Base-by-base conservation (phyloP, 2,888 invertebrate genomes). In the Odontothrips loti region DNA sequence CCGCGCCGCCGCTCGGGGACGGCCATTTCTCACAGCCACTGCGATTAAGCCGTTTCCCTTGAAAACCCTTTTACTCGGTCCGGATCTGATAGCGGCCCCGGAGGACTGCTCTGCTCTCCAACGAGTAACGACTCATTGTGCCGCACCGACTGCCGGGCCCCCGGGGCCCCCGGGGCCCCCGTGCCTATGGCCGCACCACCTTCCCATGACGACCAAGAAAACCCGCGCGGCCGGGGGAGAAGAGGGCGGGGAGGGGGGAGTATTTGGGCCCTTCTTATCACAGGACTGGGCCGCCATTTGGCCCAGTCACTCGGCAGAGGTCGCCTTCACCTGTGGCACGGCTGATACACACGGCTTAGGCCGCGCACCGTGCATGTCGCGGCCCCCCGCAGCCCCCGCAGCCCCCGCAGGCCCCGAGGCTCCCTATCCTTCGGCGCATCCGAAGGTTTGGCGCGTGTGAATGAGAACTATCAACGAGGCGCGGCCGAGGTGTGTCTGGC, bases 91-190 rank as follows among this genome's bases (percentile, higher is more conserved):
- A 43, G 34, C 34, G 34, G 2, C 34, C 34, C 34, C 6, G 34
- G 3, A 43, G 34, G 6, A 43, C 34, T 4, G 34, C 34, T 2
- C 34, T 43, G 34, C 34, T 43, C 34, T 43, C 34, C 6, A 43
- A 43, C 58, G 58, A 58, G 20, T 58, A 58, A 58, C 58, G 58
- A 58, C 58, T 58, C 58, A 58, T 58, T 58, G 58, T 58, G 58
- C 58, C 58, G 58, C 20, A 58, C 15, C 17, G 4, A 51, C 51
- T 51, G 4, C 15, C 4, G 51, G 15, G 51, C 51, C 51, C 48
- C 12, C 10, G 48, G n/a, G n/a, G n/a, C n/a, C n/a, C n/a, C n/a
- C 48, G 48, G 51, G 51, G 10, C 17, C 20, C 15, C 58, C 34
- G 34, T n/a, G n/a, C n/a, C n/a, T n/a, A n/a, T n/a, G 51, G 51